Evolutionary conservation across 1,140 invertebrate genomes (phyloP), one percentile per base, ranked within the genome.

Genomic region (Drosophila parabipectinata): DNA sequence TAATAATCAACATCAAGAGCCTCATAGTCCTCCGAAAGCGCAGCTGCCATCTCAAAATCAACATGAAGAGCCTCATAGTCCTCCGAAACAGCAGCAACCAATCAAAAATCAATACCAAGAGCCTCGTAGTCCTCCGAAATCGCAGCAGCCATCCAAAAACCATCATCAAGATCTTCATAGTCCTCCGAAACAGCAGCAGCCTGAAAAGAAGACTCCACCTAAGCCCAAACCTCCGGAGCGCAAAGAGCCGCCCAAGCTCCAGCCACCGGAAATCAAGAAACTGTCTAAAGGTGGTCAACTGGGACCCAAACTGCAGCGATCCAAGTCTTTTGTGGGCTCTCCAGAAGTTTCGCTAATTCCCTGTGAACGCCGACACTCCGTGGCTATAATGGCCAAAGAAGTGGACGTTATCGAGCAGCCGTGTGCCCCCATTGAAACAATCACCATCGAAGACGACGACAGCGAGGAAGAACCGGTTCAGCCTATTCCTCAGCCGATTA

Each of bases 311-410:
- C 8, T 88, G 37, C 75, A 87, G 37, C 83, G 83, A 15, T 88
- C 83, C 7, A 88, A 88, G 24, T 88, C 83, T 0, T 61, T 88
- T 24, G 79, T 69, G 14, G 56, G 48, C 12, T 45, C 57, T 4
- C 55, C 66, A 2, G 34, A 37, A 10, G 6, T 58, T 5, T 55
- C 55, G 1, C 30, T 15, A 6, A 12, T 54, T 9, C n/a, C 45
- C 3, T 47, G 44, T 5, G 83, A 88, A 32, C 60, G 83, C 0
- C 75, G 83, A 0, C 79, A 83, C 18, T 88, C 83, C 15, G 84
- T 88, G 39, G 84, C 76, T 37, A 83, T 88, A 30, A 87, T 88
- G 83, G 83, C 79, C 28, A 83, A 88, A 39, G 82, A 87, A 21
- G 66, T 78, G 18, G 83, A 83, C 56, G 83, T 79, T 1, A 68